phyloP scores from a whole-genome alignment of 1,140 invertebrate species.

The Drosophila lacteicornis region DNA sequence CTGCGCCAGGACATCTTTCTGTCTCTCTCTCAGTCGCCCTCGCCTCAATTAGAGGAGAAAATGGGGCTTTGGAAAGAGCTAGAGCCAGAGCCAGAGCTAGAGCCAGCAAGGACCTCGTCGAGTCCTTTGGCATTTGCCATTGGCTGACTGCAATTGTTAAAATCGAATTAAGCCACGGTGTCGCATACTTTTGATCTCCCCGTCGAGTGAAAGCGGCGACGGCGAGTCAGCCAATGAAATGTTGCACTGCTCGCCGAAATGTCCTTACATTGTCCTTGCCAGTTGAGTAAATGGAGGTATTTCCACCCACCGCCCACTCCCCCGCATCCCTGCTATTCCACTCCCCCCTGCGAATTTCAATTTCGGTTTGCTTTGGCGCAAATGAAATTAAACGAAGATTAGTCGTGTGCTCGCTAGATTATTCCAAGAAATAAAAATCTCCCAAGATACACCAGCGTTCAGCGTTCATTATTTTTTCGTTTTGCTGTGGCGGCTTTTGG shows the following conservation, averaged over 20 bases:
- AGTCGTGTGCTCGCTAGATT: slow-evolving; percentile 81
- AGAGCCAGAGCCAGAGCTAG: slow-evolving; percentile 1
- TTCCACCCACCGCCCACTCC: not conserved
- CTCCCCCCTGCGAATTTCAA: slow-evolving; percentile 50
- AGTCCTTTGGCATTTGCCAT: slow-evolving; percentile 62
- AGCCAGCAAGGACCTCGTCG: slow-evolving; percentile 20
- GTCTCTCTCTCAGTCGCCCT: slow-evolving; percentile 16
- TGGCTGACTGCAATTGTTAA: slow-evolving; percentile 81
- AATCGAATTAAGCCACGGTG: slow-evolving; percentile 83
- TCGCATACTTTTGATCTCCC: slow-evolving; percentile 83
- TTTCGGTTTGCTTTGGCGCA: slow-evolving; percentile 73
- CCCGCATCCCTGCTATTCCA: not conserved
- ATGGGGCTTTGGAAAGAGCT: slow-evolving; percentile 5
- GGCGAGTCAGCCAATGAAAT: slow-evolving; percentile 74
- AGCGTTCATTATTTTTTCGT: slow-evolving; percentile 79
- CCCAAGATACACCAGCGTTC: slow-evolving; percentile 9
- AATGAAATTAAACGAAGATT: slow-evolving; percentile 84
- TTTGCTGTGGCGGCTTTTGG: slow-evolving; percentile 60
- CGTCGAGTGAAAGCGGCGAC: slow-evolving; percentile 47
- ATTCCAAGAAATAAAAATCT: slow-evolving; percentile 83
- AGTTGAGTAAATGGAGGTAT: slow-evolving; percentile 48
- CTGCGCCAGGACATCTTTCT: slow-evolving; percentile 27
- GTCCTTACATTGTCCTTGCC: slow-evolving; percentile 80
- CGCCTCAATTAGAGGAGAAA: slow-evolving; percentile 67
- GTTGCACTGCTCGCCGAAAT: slow-evolving; percentile 68